Base-by-base conservation (phyloP, 2,797 vertebrate genomes). In the Sternotherus odoratus region DNA sequence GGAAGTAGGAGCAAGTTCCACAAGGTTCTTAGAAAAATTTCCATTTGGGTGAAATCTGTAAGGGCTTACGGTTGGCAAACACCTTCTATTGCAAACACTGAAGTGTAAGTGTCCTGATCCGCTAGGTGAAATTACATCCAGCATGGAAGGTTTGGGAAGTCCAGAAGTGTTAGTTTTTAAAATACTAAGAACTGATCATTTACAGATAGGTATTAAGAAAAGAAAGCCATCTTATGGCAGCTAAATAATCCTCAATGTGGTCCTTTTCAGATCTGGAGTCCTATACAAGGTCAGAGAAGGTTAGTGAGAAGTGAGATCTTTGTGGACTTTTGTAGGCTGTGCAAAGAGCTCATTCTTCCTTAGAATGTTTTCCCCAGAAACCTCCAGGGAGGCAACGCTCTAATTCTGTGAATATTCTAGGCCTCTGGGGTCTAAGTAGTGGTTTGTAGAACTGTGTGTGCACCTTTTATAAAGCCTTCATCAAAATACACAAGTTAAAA, bases 401-500 rank as follows among this genome's bases (percentile, higher is more conserved):
- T 49, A 89, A 72, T 13, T 24, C 50, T 63, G 30, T 17, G 79
- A 75, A 85, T 48, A 33, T 72, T 86, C 28, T 6, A 19, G 28
- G 43, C 19, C 78, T 81, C 77, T 72, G 83, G 87, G 33, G 13
- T 50, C 57, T 39, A 56, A 39, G 48, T 54, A 28, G 77, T 28
- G 50, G 3, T 5, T 9, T 56, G 51, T 30, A 30, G 85, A 88
- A 60, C 0, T 84, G n/a, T 30, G 54, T 43, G 4, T 43, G 9
- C n/a, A 85, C 78, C 1, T 1, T 50, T 78, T 84, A 78, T 33
- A 78, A 91, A 87, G 46, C n/a, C 78, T 46, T 17, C 86, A 21
- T 86, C 46, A 91, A 83, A 26, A n/a, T 57, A 85, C n/a, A 81
- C 13, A 26, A 63, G 43, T 50, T 72, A 88, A 92, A 91, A 88